These are phyloP conservation scores for Rhabdomys pumilio DNA, from an alignment of 2,797 vertebrate genomes.

Conservation along the genomic window DNA sequence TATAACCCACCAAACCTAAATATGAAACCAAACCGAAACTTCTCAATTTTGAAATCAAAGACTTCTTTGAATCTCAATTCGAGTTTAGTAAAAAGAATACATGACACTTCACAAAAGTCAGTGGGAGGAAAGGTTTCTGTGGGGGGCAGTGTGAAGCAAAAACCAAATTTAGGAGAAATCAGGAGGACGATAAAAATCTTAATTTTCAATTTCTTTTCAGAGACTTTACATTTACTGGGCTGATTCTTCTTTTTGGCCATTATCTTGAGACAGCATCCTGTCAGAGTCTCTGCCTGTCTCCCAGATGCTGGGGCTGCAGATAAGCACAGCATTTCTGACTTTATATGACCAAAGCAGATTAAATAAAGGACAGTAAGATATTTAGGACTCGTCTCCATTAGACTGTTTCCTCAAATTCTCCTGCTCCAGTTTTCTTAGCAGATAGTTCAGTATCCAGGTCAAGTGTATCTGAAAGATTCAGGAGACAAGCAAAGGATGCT, in stretches of 20 bases:
- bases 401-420: not conserved
- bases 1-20: slow-evolving; percentile 71
- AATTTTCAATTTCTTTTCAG: slow-evolving; percentile 68
- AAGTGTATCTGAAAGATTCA: slow-evolving; percentile 14
- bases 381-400: not conserved
- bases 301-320: not conserved
- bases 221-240: slow-evolving; percentile 13
- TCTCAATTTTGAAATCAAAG: slow-evolving; percentile 69
- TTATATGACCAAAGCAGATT: not conserved
- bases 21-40: slow-evolving; percentile 77
- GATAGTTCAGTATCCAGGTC: not conserved
- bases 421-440: not conserved
- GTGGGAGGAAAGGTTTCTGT: slow-evolving; percentile 60
- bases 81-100: slow-evolving; percentile 68
- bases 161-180: slow-evolving; percentile 67
- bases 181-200: slow-evolving; percentile 52
- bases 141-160: slow-evolving; percentile 27
- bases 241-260: not conserved
- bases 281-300: not conserved
- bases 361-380: not conserved
- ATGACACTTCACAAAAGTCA: slow-evolving; percentile 61
- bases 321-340: fast-evolving
- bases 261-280: not conserved
- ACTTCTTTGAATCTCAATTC: slow-evolving; percentile 78
- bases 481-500: not conserved